phyloP scores from a whole-genome alignment of 2,113 vertebrate genomes.

The Leptodactylus fuscus region DNA sequence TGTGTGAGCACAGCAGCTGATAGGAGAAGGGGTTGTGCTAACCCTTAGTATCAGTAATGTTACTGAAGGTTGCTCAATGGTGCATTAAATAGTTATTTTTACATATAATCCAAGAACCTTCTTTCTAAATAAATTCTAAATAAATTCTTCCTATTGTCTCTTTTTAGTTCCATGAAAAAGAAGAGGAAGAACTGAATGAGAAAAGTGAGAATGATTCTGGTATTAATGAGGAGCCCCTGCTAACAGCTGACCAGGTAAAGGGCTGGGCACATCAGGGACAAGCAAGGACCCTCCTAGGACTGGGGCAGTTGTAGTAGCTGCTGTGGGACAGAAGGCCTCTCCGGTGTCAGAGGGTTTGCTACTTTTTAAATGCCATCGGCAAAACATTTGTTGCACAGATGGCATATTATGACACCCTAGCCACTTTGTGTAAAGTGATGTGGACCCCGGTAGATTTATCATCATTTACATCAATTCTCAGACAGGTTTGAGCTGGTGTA shows the following conservation, averaged over 20 bases:
- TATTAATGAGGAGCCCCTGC: constrained; percentile 85
- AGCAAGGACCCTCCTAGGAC: too few relatives aligned
- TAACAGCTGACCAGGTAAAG: constrained; percentile 88
- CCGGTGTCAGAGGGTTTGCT: too few relatives aligned
- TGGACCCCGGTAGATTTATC: too few relatives aligned
- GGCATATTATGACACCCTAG: too few relatives aligned
- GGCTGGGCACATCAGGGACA: too few relatives aligned
- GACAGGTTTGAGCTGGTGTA: too few relatives aligned
- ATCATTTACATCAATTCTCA: too few relatives aligned
- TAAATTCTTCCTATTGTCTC: neutral
- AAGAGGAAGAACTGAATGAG: constrained; percentile 91
- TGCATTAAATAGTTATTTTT: neutral
- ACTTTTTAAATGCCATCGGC: too few relatives aligned
- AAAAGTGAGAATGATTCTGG: constrained; percentile 88
- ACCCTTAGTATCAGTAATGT: neutral
- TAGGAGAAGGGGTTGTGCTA: neutral
- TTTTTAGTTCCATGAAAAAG: constrained; percentile 87
- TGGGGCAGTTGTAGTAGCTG: neutral
- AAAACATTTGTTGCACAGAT: too few relatives aligned
- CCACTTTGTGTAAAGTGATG: too few relatives aligned
- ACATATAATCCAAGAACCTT: neutral
- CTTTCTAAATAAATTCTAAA: neutral
- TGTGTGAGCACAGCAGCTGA: neutral
- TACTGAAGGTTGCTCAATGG: neutral
- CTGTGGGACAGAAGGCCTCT: too few relatives aligned